Evolutionary conservation across 2,888 invertebrate genomes (phyloP), one percentile per base, ranked within the genome.

Genomic region (Orthonevra nobilis): DNA sequence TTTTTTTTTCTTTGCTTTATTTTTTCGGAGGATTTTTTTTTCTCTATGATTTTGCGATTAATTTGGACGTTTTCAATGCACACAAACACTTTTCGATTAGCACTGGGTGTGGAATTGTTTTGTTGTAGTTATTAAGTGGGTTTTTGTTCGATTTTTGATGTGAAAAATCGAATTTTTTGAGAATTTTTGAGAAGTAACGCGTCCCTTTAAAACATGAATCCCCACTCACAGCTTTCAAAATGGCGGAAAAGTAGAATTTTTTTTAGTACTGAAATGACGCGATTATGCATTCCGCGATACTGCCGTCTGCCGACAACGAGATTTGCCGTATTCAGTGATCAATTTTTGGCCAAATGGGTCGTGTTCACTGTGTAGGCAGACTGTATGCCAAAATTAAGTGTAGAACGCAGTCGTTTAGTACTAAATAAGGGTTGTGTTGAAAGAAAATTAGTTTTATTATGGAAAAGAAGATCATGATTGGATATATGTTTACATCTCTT

Each of bases 221-320:
- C 84, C 84, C 84, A 86, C 85, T 88, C 86, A 85, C 86, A 88
- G 87, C 87, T 88, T 88, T 88, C 87, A 88, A 88, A 88, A 88
- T 88, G 88, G 88, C 88, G 88, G 88, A 88, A 86, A 87, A 81
- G 61, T 73, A 73, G 66, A 72, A 66, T 60, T 50, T 86, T 88
- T 87, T 88, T 87, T 87, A 87, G 87, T 88, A 88, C 87, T 86
- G 85, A 86, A 87, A 87, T 88, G 88, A 88, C 88, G 88, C 88
- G 86, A 84, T 84, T 83, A 81, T 81, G 79, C 82, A 81, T 74
- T 82, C 81, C 66, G 74, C 54, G 70, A 69, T 61, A 75, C 60
- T 48, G 63, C 36, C 69, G 54, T 69, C 60, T 48, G 63, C 36
- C 69, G 54, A 61, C 56, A 42, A 58, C 36, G 32, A 46, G 20